Evolutionary conservation across 2,888 invertebrate genomes (phyloP).

Genomic region (Dendrolimus pini): DNA sequence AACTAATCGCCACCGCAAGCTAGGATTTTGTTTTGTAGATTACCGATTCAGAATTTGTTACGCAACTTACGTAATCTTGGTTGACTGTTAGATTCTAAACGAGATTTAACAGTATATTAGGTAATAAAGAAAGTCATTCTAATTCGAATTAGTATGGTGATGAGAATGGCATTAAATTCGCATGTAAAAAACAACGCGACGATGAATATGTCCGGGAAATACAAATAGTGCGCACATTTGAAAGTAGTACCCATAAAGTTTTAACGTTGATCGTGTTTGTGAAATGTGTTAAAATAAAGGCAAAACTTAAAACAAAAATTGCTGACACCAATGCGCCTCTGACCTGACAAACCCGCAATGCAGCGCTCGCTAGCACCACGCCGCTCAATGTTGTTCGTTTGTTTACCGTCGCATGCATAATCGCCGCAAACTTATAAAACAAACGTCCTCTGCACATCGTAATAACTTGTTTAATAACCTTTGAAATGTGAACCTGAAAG

Average conservation of each 20-base stretch:
- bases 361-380: conserved; percentile 54
- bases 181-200: background rate
- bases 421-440: conserved; percentile 30
- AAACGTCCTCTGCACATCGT: conserved; percentile 17
- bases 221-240: background rate
- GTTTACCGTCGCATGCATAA: conserved; percentile 47
- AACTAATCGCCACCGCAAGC: conserved; percentile 1
- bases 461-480: conserved; percentile 22
- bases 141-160: background rate
- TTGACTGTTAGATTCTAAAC: background rate
- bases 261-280: background rate
- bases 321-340: conserved; percentile 50
- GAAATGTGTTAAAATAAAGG: background rate
- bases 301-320: background rate
- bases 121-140: background rate
- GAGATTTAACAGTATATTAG: background rate
- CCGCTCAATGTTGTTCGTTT: conserved; percentile 34
- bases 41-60: conserved; percentile 3
- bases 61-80: background rate
- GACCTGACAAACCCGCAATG: conserved; percentile 57
- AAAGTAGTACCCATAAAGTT: background rate
- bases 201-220: background rate
- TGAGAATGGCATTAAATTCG: background rate
- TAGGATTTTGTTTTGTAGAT: conserved; percentile 16
- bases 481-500: conserved; percentile 18